These are phyloP conservation scores for Alectoris magna DNA, from an alignment of 2,797 vertebrate genomes.

Conservation along the genomic window DNA sequence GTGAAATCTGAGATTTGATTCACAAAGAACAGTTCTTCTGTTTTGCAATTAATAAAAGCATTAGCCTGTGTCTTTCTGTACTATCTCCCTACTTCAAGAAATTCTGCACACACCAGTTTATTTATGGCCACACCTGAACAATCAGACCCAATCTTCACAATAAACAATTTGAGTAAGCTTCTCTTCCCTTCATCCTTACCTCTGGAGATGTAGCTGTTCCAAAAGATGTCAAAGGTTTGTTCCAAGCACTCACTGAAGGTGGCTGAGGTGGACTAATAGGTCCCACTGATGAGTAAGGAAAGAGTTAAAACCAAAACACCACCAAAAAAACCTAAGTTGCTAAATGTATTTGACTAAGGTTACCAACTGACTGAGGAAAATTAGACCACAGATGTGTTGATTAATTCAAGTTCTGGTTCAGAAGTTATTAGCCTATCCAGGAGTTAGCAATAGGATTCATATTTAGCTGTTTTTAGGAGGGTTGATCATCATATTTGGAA, in stretches of 20 bases:
- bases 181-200: constrained; percentile 79
- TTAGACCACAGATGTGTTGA: neutral
- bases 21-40: neutral
- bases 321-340: neutral
- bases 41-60: neutral
- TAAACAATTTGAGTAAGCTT: neutral
- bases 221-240: constrained; percentile 98
- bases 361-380: neutral
- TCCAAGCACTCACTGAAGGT: constrained; percentile 98
- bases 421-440: neutral
- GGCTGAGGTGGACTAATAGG: constrained; percentile 96
- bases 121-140: fast-evolving
- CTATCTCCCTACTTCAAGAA: neutral
- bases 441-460: neutral
- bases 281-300: constrained; percentile 85
- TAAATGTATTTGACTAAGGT: neutral
- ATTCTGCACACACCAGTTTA: neutral
- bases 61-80: neutral
- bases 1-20: neutral
- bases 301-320: neutral
- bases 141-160: neutral
- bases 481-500: neutral
- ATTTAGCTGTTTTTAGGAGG: neutral
- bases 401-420: neutral
- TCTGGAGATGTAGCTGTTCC: constrained; percentile 88